Base-by-base conservation (phyloP, 2,888 invertebrate genomes). In the Mechanitis messenoides region DNA sequence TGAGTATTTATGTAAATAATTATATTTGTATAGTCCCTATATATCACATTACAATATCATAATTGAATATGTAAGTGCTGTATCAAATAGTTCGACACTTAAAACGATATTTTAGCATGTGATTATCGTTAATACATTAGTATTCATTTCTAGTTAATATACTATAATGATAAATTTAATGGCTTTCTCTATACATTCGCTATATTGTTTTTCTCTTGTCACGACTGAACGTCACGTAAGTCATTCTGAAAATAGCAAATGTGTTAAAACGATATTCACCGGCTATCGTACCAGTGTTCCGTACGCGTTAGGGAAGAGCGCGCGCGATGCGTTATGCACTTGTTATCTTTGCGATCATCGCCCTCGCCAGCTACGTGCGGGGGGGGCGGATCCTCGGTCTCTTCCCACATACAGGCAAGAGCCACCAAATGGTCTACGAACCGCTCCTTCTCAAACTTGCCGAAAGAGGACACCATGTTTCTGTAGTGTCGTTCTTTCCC, bases 391-490 rank as follows among this genome's bases (percentile, higher is more conserved):
- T 72, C 9, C 67, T 72, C 42, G 72, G 68, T 4, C 77, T 92
- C 0, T 93, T 93, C 71, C 91, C 92, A 0, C 91, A 93, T 71
- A 87, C 90, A 0, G 92, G 92, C 0, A 91, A 90, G 65, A 93
- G 93, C 69, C 94, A 94, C 70, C 93, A 92, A 71, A 87, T 91
- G 76, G 92, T 92, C 0, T 93, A 92, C 74, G 87, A 91, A 55
- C 91, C 91, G 0, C 78, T 93, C 2, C 72, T 93, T 9, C 83
- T 82, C 55, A 90, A 84, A 55, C 74, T 94, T 60, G 92, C 91
- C 0, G 81, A 83, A 47, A 85, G 90, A 53, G 93, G 93, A 3
- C 93, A 93, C 72, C 84, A 92, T 55, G 76, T 93, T 3, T 92
- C 93, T 11, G 91, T 93, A 0, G 83, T 92, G 2, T 92, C 92